Percentiles rank a stretch among this genome's conserved stretches.
Conservation (phyloP, 1,140 invertebrate species). For the Drosophila lacteicornis region DNA sequence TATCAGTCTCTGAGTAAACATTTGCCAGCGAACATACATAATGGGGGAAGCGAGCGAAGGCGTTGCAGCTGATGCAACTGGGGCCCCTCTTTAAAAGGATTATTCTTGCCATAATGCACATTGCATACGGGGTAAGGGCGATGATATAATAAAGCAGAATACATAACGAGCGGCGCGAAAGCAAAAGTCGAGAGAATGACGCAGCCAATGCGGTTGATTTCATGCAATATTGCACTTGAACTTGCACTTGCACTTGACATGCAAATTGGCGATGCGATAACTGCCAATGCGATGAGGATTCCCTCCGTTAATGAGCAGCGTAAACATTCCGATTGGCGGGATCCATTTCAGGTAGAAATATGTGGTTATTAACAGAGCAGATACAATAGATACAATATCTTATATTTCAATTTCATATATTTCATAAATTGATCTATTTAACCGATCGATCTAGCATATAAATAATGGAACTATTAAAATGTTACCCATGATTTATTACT, state of each 20-base stretch:
- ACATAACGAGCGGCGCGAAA: conserved; percentile 10
- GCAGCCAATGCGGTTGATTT: conserved; percentile 33
- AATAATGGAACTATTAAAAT: background rate
- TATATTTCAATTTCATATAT: too few species aligned
- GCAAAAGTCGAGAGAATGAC: conserved; percentile 35
- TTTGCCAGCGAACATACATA: background rate
- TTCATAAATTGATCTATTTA: background rate
- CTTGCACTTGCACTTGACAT: conserved; percentile 77
- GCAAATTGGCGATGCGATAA: conserved; percentile 52
- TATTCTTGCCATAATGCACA: conserved; percentile 33
- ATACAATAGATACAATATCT: too few species aligned
- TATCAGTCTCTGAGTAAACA: conserved; percentile 50
- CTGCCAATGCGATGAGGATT: conserved; percentile 18
- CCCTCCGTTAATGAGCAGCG: background rate
- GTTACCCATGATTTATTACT: background rate
- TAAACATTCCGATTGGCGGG: background rate
- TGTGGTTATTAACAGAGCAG: too few species aligned
- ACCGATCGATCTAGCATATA: background rate
- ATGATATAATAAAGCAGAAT: conserved; percentile 36
- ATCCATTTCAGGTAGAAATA: conserved; percentile 11
- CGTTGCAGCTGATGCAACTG: conserved; percentile 25
- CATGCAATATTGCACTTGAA: conserved; percentile 61
- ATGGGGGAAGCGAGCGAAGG: background rate
- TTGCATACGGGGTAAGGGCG: conserved; percentile 9
- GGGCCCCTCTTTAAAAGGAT: conserved; percentile 42